Evolutionary conservation across 2,888 invertebrate genomes (phyloP).

Genomic region (Vannuccia rotundouncinata): DNA sequence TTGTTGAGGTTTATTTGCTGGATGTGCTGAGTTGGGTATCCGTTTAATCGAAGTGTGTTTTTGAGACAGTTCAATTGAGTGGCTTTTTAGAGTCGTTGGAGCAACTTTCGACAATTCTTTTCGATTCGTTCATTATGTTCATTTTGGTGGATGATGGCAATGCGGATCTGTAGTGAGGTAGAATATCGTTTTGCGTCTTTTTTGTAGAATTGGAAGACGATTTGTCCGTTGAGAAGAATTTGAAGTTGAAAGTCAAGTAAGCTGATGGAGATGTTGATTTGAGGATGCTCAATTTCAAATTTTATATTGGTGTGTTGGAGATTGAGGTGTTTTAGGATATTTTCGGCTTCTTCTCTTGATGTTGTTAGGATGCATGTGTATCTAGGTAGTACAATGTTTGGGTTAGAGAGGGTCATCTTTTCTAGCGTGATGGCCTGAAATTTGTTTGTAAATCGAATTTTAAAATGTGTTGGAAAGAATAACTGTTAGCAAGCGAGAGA

Average conservation of each 20-base stretch:
- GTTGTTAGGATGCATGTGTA: background rate
- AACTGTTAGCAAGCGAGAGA: constrained; percentile 6
- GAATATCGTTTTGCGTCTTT: background rate
- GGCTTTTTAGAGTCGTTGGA: background rate
- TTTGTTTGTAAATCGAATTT: constrained; percentile 8
- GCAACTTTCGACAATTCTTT: background rate
- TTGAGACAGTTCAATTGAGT: background rate
- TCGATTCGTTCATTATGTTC: background rate
- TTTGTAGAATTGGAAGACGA: background rate
- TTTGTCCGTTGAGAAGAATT: background rate
- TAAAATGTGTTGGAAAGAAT: constrained; percentile 20
- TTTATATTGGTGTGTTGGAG: background rate
- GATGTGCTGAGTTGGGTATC: background rate
- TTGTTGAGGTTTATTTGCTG: background rate
- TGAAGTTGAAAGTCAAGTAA: background rate
- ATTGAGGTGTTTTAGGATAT: background rate
- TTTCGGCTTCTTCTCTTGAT: background rate
- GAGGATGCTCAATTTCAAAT: background rate
- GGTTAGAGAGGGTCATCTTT: background rate
- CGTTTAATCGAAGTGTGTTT: background rate
- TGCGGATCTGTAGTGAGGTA: background rate
- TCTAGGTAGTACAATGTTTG: background rate
- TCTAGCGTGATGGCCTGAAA: background rate
- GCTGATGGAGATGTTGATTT: background rate
- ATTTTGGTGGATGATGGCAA: background rate